Conservation (phyloP, 2,113 vertebrate genomes). For the Eulemur rufifrons region DNA sequence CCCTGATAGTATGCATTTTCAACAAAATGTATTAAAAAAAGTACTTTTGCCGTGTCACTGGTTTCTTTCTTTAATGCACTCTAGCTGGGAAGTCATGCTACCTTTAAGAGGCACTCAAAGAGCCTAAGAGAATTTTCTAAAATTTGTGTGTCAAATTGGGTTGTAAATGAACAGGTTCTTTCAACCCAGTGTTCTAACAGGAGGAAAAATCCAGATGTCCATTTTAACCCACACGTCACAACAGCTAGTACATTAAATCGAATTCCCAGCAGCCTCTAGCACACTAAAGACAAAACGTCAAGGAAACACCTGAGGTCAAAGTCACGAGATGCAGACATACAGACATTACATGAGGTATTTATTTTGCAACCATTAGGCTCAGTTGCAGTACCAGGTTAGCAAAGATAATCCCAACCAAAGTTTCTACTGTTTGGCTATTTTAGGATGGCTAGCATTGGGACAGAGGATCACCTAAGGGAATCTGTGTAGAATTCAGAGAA, state of each 20-base stretch:
- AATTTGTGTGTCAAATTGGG: neutral
- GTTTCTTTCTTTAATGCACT: neutral
- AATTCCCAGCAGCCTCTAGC: neutral
- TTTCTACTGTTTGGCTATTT: neutral
- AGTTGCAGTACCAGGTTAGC: neutral
- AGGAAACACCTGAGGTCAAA: neutral
- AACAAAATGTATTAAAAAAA: neutral
- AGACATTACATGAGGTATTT: conserved; percentile 38
- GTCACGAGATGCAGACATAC: neutral
- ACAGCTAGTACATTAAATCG: neutral
- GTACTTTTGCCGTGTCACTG: neutral
- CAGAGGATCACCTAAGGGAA: neutral
- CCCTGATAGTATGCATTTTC: neutral
- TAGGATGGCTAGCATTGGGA: neutral
- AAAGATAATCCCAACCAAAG: conserved; percentile 17
- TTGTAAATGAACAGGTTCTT: neutral
- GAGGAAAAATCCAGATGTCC: neutral
- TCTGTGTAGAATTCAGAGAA: neutral
- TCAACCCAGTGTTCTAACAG: neutral
- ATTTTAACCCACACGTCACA: neutral
- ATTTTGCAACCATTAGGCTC: neutral
- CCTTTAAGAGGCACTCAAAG: neutral
- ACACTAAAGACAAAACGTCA: neutral
- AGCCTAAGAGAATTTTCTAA: neutral
- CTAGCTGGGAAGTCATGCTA: neutral